These are phyloP conservation scores for roundworm (Caenorhabditis elegans) DNA, from an alignment of 1,140 invertebrate species.

Conservation along the genomic window WBcel235 BX284606.5:8445001-8445500, in stretches of 20 bases:
- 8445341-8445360: too few species aligned
- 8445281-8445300: not conserved
- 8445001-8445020: not conserved
- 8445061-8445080: not conserved
- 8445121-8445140: not conserved
- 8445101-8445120: not conserved
- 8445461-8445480: too few species aligned
- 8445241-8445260: not conserved
- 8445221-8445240: constrained; percentile 16
- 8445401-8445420: not conserved
- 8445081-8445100: not conserved
- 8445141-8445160: constrained; percentile 2
- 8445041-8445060: not conserved
- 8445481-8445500: too few species aligned
- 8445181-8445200: not conserved
- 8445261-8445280: not conserved
- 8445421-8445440: too few species aligned
- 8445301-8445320: not conserved
- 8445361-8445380: too few species aligned
- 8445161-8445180: not conserved
- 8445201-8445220: constrained; percentile 27
- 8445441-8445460: too few species aligned
- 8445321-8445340: too few species aligned
- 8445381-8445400: too few species aligned
- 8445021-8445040: constrained; percentile 12